Evolutionary conservation across 2,113 vertebrate species (phyloP).

Genomic region (Caranx ignobilis): DNA sequence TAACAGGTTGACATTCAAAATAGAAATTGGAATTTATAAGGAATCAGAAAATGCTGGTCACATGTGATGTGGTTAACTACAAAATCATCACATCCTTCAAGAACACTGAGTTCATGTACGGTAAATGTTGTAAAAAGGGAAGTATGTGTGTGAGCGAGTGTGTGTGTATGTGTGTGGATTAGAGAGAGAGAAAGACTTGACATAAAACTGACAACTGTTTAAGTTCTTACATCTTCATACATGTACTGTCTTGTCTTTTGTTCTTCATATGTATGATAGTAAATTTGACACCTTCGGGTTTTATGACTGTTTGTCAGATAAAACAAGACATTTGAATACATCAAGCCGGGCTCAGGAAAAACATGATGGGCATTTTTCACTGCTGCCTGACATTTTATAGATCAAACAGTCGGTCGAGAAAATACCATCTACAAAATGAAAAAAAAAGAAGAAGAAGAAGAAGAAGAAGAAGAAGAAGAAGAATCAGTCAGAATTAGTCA

Average conservation of each 20-base stretch:
- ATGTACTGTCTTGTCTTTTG: neutral
- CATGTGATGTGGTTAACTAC: neutral
- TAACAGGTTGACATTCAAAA: conserved; percentile 19
- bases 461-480: neutral
- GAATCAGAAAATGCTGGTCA: neutral
- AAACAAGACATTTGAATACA: neutral
- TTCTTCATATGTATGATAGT: neutral
- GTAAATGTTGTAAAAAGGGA: neutral
- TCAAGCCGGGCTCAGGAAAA: neutral
- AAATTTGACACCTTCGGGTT: neutral
- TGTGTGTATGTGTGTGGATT: neutral
- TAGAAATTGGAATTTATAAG: neutral
- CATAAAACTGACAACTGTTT: neutral
- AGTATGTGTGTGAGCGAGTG: neutral
- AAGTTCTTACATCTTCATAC: neutral
- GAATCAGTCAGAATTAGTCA: neutral
- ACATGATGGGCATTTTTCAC: neutral
- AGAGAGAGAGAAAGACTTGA: neutral
- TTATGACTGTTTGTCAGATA: neutral
- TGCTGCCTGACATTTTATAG: neutral
- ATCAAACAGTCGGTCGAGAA: neutral
- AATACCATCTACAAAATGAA: neutral
- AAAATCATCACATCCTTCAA: conserved; percentile 1
- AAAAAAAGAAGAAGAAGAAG: neutral
- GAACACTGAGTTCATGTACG: neutral